phyloP scores from a whole-genome alignment of 2,888 invertebrate genomes.

The Tholera decimalis region DNA sequence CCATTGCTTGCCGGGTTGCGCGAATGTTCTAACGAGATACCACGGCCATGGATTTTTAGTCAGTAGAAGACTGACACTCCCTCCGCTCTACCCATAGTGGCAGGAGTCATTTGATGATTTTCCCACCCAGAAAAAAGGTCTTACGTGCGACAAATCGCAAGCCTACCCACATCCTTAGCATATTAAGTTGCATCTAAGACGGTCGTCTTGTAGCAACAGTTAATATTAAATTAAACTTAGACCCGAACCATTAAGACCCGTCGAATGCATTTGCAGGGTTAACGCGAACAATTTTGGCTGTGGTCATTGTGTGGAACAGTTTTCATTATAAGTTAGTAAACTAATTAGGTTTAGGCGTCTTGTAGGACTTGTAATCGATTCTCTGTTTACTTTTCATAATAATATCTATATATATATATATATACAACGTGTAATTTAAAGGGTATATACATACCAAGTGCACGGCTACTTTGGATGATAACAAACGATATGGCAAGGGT shows the following conservation, averaged over 20 bases:
- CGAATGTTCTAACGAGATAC: no score
- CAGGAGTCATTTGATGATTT: no score
- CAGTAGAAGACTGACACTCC: no score
- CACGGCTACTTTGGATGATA: no score
- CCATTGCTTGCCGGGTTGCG: no score
- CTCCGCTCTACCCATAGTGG: no score
- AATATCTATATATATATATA: no score
- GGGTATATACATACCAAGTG: no score
- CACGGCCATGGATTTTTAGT: no score
- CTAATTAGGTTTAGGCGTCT: conserved; percentile 32
- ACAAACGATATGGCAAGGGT: no score
- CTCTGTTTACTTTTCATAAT: not conserved
- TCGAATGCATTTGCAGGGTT: conserved; percentile 85
- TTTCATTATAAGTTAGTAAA: conserved; percentile 59
- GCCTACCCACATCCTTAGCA: conserved; percentile 61
- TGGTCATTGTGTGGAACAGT: conserved; percentile 77
- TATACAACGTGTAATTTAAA: no score
- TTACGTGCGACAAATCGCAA: conserved; percentile 55
- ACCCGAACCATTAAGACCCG: conserved; percentile 86
- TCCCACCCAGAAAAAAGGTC: no score
- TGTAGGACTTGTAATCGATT: not conserved
- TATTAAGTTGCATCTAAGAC: conserved; percentile 84
- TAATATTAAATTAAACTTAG: conserved; percentile 89
- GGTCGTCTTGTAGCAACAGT: conserved; percentile 82
- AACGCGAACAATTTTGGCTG: conserved; percentile 78